Evolutionary conservation across 2,113 vertebrate species (phyloP).

Genomic region (Centrocercus urophasianus): DNA sequence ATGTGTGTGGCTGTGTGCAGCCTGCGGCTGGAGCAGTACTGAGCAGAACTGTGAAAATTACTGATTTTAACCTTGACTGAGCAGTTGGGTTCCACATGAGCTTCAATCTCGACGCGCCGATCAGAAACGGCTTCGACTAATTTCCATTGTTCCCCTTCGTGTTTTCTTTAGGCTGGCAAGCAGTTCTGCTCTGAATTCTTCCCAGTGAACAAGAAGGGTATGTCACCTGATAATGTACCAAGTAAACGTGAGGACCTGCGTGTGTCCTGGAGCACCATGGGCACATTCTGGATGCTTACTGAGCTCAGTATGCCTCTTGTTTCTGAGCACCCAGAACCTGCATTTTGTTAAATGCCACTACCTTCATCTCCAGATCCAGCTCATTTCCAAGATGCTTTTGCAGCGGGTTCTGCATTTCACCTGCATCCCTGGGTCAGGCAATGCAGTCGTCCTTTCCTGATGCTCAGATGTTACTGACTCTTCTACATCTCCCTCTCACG

Average conservation of each 20-base stretch:
- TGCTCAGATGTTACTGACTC: no score
- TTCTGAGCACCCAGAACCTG: not conserved
- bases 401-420: not conserved
- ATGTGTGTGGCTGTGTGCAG: accelerated
- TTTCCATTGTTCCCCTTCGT: not conserved
- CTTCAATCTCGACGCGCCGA: not conserved
- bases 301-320: not conserved
- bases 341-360: not conserved
- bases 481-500: accelerated
- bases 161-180: not conserved
- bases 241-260: not conserved
- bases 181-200: accelerated
- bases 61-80: not conserved
- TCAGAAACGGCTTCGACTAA: accelerated
- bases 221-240: accelerated
- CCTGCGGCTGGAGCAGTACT: accelerated
- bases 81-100: not conserved
- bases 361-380: not conserved
- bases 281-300: not conserved
- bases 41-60: not conserved
- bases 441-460: not conserved
- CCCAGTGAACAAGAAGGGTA: accelerated
- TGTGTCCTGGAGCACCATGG: accelerated
- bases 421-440: not conserved
- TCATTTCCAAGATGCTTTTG: not conserved